Evolutionary conservation across 2,113 vertebrate genomes (phyloP).

Genomic region (Cryptotis parvus): DNA sequence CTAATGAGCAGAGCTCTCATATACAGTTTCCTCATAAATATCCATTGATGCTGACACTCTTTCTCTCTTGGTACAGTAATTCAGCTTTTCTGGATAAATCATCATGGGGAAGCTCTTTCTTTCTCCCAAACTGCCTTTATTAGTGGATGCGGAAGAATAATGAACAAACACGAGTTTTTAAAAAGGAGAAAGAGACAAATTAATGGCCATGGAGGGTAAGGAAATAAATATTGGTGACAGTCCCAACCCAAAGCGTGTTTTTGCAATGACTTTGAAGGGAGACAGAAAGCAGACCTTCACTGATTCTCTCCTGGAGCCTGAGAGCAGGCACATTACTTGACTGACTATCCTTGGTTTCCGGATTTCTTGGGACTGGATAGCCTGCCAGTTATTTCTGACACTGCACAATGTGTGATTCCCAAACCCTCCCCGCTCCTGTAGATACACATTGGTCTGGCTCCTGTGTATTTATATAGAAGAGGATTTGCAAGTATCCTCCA

Average conservation of each 20-base stretch:
- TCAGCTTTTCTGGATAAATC: constrained; percentile 69
- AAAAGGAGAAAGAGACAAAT: constrained; percentile 48
- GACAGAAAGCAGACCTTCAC: background rate
- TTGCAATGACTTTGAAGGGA: background rate
- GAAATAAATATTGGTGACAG: background rate
- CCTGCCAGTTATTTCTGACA: background rate
- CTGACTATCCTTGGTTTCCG: background rate
- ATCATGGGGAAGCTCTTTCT: constrained; percentile 51
- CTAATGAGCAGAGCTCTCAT: constrained; percentile 70
- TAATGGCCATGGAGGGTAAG: background rate
- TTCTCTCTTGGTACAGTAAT: constrained; percentile 65
- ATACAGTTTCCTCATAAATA: constrained; percentile 67
- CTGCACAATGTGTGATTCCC: background rate
- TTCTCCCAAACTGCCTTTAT: constrained; percentile 66
- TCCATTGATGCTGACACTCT: constrained; percentile 31
- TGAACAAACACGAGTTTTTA: constrained; percentile 56
- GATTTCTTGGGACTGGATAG: background rate
- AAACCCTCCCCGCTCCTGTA: background rate
- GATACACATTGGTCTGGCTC: background rate
- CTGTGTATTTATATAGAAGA: background rate
- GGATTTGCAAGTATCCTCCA: background rate
- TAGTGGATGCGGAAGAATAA: constrained; percentile 59
- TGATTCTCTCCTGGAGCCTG: background rate
- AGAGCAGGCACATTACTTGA: rapidly evolving
- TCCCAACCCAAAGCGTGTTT: background rate